Conservation (phyloP, 2,888 invertebrate genomes). For the Apamea epomidion region DNA sequence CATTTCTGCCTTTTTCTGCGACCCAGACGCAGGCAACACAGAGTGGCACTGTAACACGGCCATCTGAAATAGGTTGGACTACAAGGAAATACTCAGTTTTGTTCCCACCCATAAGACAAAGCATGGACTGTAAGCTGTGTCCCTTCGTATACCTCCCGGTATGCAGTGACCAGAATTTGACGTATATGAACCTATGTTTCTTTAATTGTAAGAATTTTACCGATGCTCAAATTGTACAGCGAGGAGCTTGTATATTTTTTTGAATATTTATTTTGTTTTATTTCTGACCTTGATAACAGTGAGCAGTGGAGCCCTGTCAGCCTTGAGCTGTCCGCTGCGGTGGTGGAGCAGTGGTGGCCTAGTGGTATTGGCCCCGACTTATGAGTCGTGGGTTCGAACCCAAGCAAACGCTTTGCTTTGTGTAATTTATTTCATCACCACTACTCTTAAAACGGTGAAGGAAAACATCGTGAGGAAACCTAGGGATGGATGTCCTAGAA, state of each 20-base stretch:
- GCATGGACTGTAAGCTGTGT: neutral
- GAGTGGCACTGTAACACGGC: neutral
- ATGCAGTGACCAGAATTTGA: slow-evolving; percentile 29
- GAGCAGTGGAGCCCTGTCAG: neutral
- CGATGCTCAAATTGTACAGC: neutral
- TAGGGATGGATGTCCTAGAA: too few species aligned
- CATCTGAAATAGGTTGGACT: neutral
- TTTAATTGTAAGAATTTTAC: slow-evolving; percentile 28
- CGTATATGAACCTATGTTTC: slow-evolving; percentile 42
- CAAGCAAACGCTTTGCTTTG: too few species aligned
- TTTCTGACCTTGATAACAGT: neutral
- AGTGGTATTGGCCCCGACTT: too few species aligned
- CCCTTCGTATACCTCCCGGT: slow-evolving; percentile 44
- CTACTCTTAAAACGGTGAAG: too few species aligned
- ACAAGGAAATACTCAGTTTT: neutral
- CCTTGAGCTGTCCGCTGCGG: too few species aligned
- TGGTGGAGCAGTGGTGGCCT: too few species aligned
- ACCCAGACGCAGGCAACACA: too few species aligned
- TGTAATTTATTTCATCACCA: too few species aligned
- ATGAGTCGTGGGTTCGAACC: too few species aligned
- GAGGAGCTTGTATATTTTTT: slow-evolving; percentile 46
- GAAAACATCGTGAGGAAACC: too few species aligned
- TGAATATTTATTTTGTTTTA: slow-evolving; percentile 24
- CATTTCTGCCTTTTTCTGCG: neutral
- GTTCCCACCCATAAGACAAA: slow-evolving; percentile 18